Evolutionary conservation across 2,113 vertebrate genomes (phyloP).

Genomic region (Mandrillus leucophaeus): DNA sequence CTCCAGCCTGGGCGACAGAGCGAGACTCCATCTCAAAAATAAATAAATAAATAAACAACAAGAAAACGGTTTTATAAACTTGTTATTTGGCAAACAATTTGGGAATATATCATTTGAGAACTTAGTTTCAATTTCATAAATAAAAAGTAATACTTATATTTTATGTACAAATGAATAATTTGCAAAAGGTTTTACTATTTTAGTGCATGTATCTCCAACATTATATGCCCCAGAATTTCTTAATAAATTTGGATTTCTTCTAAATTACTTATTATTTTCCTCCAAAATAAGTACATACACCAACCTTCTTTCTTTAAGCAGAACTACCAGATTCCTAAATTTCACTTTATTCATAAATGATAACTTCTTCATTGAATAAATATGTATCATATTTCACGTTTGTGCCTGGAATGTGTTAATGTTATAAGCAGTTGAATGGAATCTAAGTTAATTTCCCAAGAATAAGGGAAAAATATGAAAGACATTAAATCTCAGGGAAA

Average conservation of each 20-base stretch:
- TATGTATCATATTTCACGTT: background rate
- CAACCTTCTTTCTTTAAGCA: background rate
- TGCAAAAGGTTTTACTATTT: background rate
- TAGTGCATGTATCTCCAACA: background rate
- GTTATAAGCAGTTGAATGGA: background rate
- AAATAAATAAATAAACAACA: background rate
- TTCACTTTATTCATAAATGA: background rate
- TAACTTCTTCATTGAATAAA: background rate
- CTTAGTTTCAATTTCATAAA: background rate
- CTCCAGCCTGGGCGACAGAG: no score
- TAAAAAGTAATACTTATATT: background rate
- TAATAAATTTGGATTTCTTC: background rate
- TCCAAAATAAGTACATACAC: background rate
- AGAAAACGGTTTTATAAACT: background rate
- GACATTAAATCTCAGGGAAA: background rate
- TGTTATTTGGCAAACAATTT: slow-evolving; percentile 16
- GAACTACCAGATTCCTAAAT: background rate
- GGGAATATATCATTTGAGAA: background rate
- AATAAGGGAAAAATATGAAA: background rate
- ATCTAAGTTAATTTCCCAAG: background rate
- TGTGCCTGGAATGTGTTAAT: background rate
- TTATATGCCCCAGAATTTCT: background rate
- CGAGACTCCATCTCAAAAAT: no score
- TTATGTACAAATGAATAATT: background rate
- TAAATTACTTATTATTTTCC: background rate